Conservation (phyloP, 2,113 vertebrate species). For the Gobio gobio region DNA sequence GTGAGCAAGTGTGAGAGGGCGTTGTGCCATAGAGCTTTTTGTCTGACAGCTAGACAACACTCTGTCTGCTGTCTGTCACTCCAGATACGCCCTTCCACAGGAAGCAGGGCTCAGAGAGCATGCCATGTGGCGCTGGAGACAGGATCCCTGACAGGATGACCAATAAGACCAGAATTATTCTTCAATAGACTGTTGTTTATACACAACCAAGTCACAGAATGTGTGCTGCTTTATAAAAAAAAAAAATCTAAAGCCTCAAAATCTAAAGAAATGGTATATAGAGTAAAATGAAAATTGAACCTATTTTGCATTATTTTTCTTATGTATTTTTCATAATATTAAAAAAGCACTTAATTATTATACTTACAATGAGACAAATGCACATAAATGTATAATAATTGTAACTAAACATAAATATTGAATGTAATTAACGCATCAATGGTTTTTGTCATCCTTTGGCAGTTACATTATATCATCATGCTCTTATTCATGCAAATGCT, state of each 20-base stretch:
- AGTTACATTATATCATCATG: no score
- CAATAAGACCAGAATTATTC: background rate
- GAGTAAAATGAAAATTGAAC: no score
- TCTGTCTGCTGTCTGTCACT: slow-evolving; percentile 66
- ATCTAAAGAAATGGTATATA: background rate
- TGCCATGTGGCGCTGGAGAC: background rate
- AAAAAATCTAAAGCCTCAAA: background rate
- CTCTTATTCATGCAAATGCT: no score
- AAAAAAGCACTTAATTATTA: no score
- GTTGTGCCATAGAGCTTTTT: slow-evolving; percentile 38
- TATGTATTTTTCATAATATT: no score
- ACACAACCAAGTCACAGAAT: background rate
- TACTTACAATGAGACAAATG: no score
- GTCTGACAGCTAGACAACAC: slow-evolving; percentile 65
- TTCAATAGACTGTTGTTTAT: background rate
- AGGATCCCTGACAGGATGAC: background rate
- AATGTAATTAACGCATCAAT: no score
- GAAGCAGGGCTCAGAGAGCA: background rate
- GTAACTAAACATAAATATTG: no score
- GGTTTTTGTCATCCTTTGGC: no score
- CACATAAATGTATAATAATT: no score
- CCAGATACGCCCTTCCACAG: slow-evolving; percentile 49
- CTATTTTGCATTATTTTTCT: no score
- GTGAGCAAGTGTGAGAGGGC: slow-evolving; percentile 28
- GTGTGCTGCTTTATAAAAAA: background rate